These are phyloP conservation scores for Leucopternis melanops DNA, from an alignment of 2,113 vertebrate genomes.

Conservation along the genomic window DNA sequence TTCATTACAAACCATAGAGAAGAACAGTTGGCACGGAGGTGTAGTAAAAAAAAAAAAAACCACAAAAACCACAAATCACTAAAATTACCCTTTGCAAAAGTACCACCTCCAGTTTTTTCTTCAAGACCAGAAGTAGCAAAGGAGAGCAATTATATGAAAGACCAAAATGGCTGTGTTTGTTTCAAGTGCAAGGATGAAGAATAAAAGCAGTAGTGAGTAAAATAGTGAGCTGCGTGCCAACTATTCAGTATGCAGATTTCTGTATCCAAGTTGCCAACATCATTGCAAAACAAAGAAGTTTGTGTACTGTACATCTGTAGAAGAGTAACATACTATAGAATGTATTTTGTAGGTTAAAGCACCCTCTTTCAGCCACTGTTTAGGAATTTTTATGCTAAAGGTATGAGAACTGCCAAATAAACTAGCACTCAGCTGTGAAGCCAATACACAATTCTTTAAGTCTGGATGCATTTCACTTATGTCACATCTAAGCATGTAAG, in stretches of 20 bases:
- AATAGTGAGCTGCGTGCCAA: background rate
- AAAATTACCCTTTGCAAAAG: conserved; percentile 23
- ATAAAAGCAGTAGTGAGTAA: conserved; percentile 7
- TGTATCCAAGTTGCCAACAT: background rate
- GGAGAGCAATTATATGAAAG: background rate
- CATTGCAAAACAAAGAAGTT: background rate
- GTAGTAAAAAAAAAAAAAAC: background rate
- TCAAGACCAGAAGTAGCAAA: conserved; percentile 27
- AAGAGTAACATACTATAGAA: background rate
- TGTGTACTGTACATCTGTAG: background rate
- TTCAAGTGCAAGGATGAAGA: background rate
- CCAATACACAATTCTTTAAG: background rate
- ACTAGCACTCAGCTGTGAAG: background rate
- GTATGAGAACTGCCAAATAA: background rate
- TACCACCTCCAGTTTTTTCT: conserved; percentile 23
- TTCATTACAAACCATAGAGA: background rate
- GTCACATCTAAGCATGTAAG: background rate
- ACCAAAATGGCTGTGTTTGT: background rate
- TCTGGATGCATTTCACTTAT: background rate
- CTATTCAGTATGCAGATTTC: background rate
- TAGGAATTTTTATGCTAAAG: background rate
- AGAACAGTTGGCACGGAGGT: conserved; percentile 39
- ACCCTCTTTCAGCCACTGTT: background rate
- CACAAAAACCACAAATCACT: background rate
- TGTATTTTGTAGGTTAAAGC: background rate